Percentiles rank a stretch among this genome's conserved stretches.
Evolutionary conservation across 2,113 vertebrate species (phyloP).

Genomic region (Peromyscus californicus): DNA sequence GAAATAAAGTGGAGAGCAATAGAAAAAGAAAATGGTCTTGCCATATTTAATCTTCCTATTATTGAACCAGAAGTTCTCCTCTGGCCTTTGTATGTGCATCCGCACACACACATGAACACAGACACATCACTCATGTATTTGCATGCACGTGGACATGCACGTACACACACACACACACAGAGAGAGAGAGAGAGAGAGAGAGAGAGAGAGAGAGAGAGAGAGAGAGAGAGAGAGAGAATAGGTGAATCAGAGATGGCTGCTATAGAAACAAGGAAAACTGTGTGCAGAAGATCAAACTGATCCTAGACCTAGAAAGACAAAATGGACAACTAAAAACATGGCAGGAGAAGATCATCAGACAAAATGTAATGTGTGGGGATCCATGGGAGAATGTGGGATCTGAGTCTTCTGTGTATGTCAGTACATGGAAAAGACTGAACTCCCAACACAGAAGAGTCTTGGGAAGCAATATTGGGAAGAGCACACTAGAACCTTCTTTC

Average conservation of each 20-base stretch:
- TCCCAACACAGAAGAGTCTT: neutral
- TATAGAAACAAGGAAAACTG: neutral
- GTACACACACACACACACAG: neutral
- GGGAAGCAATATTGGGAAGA: neutral
- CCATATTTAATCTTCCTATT: too few relatives aligned
- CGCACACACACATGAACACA: neutral
- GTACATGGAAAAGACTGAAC: neutral
- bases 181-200: neutral
- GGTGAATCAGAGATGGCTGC: neutral
- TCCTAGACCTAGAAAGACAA: neutral
- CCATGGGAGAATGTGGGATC: neutral
- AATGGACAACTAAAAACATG: neutral
- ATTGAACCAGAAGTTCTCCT: too few relatives aligned
- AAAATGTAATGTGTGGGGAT: too few relatives aligned
- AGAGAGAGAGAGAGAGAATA: neutral
- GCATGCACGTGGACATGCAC: rapidly evolving
- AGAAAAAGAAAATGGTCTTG: neutral
- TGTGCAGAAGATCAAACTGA: neutral
- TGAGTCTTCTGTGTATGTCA: neutral
- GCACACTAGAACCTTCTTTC: neutral
- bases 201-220: neutral
- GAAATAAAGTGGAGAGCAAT: neutral
- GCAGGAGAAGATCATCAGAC: neutral
- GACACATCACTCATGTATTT: neutral
- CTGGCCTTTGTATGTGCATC: neutral